phyloP scores from a whole-genome alignment of 2,797 vertebrate species.

The Eulemur albifrons region DNA sequence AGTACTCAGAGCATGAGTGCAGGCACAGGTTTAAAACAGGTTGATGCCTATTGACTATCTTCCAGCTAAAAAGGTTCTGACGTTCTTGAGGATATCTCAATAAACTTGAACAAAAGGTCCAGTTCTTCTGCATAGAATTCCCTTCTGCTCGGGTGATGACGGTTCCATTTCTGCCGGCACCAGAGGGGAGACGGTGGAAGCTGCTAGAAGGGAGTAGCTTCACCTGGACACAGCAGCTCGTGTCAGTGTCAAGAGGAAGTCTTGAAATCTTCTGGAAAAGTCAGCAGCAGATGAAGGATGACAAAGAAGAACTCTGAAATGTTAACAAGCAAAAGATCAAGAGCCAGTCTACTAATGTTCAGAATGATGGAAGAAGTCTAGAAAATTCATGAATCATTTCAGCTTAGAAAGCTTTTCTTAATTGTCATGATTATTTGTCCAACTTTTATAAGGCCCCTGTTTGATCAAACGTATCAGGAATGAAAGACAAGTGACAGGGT shows the following conservation, averaged over 20 bases:
- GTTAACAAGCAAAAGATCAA: not conserved
- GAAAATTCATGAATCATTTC: not conserved
- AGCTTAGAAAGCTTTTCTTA: not conserved
- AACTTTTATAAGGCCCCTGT: not conserved
- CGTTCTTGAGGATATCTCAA: not conserved
- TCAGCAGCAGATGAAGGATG: too few species aligned
- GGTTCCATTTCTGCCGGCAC: not conserved
- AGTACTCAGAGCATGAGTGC: fast-evolving
- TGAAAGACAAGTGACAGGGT: not conserved
- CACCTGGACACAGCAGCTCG: fast-evolving
- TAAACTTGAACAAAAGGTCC: not conserved
- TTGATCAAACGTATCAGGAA: not conserved
- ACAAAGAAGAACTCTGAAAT: not conserved
- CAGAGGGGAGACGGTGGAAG: not conserved
- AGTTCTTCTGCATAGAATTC: not conserved
- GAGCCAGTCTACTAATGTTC: not conserved
- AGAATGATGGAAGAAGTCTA: not conserved
- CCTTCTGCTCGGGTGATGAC: not conserved
- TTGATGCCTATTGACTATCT: not conserved
- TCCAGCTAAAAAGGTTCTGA: not conserved
- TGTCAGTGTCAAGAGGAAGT: not conserved
- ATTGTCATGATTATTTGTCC: not conserved
- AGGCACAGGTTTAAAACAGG: fast-evolving
- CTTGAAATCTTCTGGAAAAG: not conserved
- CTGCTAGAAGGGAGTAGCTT: not conserved